A percentile compares a stretch with the other conserved stretches of the same genome.
These are phyloP conservation scores for Cenopis cana DNA, from an alignment of 2,888 invertebrate species.

Conservation along the genomic window DNA sequence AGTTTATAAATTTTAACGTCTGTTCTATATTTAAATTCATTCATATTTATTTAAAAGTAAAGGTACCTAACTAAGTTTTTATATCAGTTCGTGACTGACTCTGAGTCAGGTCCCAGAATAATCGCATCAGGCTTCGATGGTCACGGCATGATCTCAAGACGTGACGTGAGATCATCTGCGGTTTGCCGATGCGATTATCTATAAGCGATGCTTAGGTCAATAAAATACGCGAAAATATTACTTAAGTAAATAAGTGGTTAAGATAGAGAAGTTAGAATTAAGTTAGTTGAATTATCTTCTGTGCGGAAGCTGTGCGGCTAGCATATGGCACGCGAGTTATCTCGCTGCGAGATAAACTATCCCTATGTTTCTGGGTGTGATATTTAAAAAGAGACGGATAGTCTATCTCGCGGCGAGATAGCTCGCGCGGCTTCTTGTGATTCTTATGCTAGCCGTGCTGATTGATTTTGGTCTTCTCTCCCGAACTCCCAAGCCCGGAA, in stretches of 20 bases:
- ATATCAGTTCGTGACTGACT: slow-evolving; percentile 27
- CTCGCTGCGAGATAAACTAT: no score
- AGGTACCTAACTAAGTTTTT: slow-evolving; percentile 23
- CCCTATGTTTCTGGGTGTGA: no score
- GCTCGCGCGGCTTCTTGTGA: no score
- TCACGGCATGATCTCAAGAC: slow-evolving; percentile 24
- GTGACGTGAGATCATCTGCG: slow-evolving; percentile 35
- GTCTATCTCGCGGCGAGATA: no score
- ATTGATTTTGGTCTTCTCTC: no score
- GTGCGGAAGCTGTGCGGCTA: no score
- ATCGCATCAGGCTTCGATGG: slow-evolving; percentile 28
- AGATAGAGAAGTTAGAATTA: background rate
- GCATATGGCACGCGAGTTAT: no score
- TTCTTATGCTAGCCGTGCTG: no score
- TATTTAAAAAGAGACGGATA: no score
- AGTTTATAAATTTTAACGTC: background rate
- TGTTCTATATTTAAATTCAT: background rate
- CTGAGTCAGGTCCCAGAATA: background rate
- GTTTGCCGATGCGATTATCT: slow-evolving; percentile 30
- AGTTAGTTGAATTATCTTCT: background rate
- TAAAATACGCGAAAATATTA: background rate
- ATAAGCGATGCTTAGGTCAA: slow-evolving; percentile 16
- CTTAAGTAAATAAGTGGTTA: background rate
- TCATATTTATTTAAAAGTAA: background rate
- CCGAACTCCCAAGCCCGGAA: no score